A percentile compares a stretch with the other conserved stretches of the same genome.
phyloP scores from a whole-genome alignment of 2,113 vertebrate genomes.

The Ammodytes marinus region DNA sequence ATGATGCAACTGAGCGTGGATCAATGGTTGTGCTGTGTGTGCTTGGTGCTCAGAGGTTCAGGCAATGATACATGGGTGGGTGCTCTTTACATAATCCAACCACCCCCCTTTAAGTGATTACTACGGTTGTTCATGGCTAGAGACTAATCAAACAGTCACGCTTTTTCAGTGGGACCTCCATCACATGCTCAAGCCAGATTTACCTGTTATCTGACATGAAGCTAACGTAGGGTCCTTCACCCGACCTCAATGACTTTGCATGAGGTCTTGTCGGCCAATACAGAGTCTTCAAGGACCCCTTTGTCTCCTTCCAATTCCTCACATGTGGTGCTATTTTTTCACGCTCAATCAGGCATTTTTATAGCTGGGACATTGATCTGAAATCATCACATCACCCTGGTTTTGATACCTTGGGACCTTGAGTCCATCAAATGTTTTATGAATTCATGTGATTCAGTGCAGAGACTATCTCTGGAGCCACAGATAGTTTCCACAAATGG shows the following conservation, averaged over 20 bases:
- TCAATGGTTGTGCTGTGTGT: conserved; percentile 24
- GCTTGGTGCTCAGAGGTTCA: conserved; percentile 5
- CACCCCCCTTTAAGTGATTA: conserved; percentile 42
- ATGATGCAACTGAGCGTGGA: not conserved
- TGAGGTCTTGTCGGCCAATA: conserved; percentile 28
- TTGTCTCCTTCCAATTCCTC: conserved; percentile 33
- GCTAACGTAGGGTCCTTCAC: conserved; percentile 45
- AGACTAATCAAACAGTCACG: conserved; percentile 24
- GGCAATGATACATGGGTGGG: conserved; percentile 4
- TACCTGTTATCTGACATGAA: conserved; percentile 34
- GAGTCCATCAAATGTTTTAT: not conserved
- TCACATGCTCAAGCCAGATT: conserved; percentile 17
- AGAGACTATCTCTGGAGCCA: conserved; percentile 26
- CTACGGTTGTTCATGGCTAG: conserved; percentile 22
- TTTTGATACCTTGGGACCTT: not conserved
- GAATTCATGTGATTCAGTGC: no score
- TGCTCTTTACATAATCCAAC: conserved; percentile 54
- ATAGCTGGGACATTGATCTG: conserved; percentile 18
- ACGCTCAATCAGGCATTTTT: conserved; percentile 19
- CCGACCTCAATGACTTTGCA: conserved; percentile 66
- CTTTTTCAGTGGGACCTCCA: conserved; percentile 27
- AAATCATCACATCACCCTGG: not conserved
- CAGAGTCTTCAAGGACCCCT: conserved; percentile 7
- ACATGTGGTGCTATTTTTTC: conserved; percentile 30
- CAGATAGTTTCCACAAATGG: conserved; percentile 36